Conservation (phyloP, 2,888 invertebrate species). For the Hyalella azteca region DNA sequence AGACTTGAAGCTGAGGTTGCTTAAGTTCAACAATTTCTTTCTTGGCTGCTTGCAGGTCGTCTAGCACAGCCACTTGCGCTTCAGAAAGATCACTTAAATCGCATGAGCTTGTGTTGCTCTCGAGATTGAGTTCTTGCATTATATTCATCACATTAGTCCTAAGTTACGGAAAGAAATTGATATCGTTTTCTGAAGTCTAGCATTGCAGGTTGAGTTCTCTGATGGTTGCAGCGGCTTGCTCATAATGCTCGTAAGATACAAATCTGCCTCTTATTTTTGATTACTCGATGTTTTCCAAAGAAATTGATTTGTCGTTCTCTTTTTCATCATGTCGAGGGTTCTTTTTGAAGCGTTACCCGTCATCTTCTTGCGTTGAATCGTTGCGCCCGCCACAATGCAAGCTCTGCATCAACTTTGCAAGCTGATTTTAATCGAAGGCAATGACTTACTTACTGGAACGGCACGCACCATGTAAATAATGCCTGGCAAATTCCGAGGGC, state of each 20-base stretch:
- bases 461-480: no score
- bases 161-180: neutral
- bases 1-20: neutral
- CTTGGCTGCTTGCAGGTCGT: neutral
- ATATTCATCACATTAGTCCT: neutral
- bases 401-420: no score
- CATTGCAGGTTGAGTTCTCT: neutral
- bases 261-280: neutral
- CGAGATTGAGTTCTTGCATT: neutral
- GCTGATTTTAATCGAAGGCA: no score
- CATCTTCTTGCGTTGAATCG: no score
- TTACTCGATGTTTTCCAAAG: neutral
- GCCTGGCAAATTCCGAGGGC: no score
- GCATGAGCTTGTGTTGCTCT: neutral
- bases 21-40: neutral
- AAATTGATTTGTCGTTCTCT: no score
- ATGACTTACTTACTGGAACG: no score
- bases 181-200: neutral
- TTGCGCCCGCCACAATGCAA: no score
- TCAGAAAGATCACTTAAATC: neutral
- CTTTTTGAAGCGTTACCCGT: no score
- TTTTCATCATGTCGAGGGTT: no score
- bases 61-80: neutral
- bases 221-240: neutral
- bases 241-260: neutral